Conservation (phyloP, 1,140 invertebrate species). For the Trichogramma pretiosum region DNA sequence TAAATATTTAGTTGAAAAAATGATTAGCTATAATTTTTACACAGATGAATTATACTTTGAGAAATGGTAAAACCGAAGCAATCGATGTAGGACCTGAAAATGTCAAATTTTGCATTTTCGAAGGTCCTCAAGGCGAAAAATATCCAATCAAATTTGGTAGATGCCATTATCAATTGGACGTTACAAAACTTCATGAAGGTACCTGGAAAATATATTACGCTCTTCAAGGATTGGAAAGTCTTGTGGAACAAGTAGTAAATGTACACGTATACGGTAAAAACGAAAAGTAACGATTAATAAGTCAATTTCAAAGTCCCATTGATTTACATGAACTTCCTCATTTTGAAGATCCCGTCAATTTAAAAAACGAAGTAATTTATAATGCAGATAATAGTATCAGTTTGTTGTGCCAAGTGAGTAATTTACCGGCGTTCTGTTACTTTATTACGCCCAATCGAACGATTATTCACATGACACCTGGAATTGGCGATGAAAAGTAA, state of each 20-base stretch:
- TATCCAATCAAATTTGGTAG: not conserved
- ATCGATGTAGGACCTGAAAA: not conserved
- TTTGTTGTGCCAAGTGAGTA: slow-evolving; percentile 14
- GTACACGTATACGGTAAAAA: slow-evolving; percentile 7
- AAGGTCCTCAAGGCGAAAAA: slow-evolving; percentile 3
- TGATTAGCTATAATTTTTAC: too few relatives aligned
- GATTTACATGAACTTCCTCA: too few relatives aligned
- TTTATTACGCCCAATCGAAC: slow-evolving; percentile 16
- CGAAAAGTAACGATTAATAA: too few relatives aligned
- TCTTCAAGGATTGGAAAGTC: not conserved
- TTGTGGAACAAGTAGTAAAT: slow-evolving; percentile 2
- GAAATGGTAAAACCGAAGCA: not conserved
- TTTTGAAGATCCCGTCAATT: not conserved
- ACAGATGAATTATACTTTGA: not conserved
- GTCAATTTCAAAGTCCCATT: too few relatives aligned
- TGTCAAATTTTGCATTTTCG: slow-evolving; percentile 5
- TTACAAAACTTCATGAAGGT: slow-evolving; percentile 7
- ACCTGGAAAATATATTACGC: slow-evolving; percentile 13
- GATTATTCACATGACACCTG: slow-evolving; percentile 10
- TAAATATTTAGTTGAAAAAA: too few relatives aligned
- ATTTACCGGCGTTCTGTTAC: not conserved
- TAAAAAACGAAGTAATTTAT: too few relatives aligned
- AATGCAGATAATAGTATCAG: too few relatives aligned
- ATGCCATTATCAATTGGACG: not conserved
- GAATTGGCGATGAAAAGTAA: slow-evolving; percentile 13